A percentile compares a stretch with the other conserved stretches of the same genome.
phyloP scores from a whole-genome alignment of 1,140 invertebrate genomes.

The Pseudoatta argentina region DNA sequence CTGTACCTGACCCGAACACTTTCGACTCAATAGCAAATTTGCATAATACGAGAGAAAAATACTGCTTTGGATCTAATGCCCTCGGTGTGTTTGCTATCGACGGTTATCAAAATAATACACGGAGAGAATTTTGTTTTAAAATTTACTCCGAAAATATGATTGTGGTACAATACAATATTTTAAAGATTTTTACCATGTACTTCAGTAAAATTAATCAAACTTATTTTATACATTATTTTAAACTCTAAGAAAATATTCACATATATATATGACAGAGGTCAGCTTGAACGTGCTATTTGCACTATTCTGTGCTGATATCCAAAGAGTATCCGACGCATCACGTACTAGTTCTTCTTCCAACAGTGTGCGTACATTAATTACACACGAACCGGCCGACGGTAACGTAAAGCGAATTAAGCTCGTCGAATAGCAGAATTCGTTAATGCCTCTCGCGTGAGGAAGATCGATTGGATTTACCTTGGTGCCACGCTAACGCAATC shows the following conservation, averaged over 20 bases:
- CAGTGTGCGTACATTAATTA: conserved; percentile 61
- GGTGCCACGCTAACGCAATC: conserved; percentile 71
- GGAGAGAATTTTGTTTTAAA: too few species aligned
- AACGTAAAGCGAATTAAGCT: conserved; percentile 65
- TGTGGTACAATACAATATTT: too few species aligned
- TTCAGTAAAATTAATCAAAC: too few species aligned
- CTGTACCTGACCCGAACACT: conserved; percentile 35
- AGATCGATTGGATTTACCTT: conserved; percentile 76
- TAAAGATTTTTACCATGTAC: too few species aligned
- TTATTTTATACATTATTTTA: too few species aligned
- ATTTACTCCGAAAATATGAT: too few species aligned
- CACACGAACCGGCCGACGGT: conserved; percentile 8
- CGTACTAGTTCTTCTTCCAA: neutral
- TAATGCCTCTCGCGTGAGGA: conserved; percentile 76
- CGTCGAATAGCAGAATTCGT: conserved; percentile 72
- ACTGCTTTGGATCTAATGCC: neutral
- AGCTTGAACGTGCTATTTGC: neutral
- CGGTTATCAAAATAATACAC: conserved; percentile 20
- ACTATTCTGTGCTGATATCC: neutral
- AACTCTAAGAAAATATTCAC: neutral
- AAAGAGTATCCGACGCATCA: conserved; percentile 27
- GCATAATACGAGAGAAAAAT: conserved; percentile 62
- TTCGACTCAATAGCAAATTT: conserved; percentile 57
- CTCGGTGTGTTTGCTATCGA: conserved; percentile 11
- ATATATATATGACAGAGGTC: neutral